Conservation (phyloP, 2,797 vertebrate genomes). For the Cryptoblepharus egeriae region DNA sequence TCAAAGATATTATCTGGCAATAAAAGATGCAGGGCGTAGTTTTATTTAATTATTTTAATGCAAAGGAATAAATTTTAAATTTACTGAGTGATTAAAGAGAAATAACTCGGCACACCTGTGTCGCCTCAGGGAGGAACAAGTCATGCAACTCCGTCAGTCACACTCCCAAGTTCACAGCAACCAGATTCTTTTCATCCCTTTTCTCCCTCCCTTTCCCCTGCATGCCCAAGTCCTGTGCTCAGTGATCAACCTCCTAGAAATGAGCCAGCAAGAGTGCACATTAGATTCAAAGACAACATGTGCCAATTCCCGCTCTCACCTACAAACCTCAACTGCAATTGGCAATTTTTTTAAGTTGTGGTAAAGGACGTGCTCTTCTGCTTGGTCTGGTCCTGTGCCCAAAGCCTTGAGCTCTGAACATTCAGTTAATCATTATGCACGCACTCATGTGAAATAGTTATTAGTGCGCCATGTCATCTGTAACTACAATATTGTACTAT, state of each 20-base stretch:
- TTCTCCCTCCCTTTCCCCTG: conserved; percentile 42
- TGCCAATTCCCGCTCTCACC: background rate
- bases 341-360: background rate
- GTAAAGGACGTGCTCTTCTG: background rate
- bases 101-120: conserved; percentile 78
- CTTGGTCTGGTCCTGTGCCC: background rate
- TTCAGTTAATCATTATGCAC: background rate
- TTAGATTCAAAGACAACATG: conserved; percentile 3
- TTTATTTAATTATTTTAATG: conserved; percentile 80
- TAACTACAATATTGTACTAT: background rate
- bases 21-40: conserved; percentile 73
- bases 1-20: conserved; percentile 78
- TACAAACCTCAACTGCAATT: conserved; percentile 25
- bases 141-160: conserved; percentile 67
- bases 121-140: conserved; percentile 75
- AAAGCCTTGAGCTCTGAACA: background rate
- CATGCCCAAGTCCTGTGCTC: conserved; percentile 29
- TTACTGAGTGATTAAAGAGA: conserved; percentile 82
- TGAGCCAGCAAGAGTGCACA: background rate
- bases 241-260: conserved; percentile 3
- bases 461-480: background rate
- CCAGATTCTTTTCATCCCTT: conserved; percentile 61
- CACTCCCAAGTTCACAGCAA: conserved; percentile 69
- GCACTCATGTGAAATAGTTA: background rate
- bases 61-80: conserved; percentile 77